A percentile compares a stretch with the other conserved stretches of the same genome.
These are phyloP conservation scores for Rhagoletis pomonella DNA, from an alignment of 1,140 invertebrate species.

Conservation along the genomic window DNA sequence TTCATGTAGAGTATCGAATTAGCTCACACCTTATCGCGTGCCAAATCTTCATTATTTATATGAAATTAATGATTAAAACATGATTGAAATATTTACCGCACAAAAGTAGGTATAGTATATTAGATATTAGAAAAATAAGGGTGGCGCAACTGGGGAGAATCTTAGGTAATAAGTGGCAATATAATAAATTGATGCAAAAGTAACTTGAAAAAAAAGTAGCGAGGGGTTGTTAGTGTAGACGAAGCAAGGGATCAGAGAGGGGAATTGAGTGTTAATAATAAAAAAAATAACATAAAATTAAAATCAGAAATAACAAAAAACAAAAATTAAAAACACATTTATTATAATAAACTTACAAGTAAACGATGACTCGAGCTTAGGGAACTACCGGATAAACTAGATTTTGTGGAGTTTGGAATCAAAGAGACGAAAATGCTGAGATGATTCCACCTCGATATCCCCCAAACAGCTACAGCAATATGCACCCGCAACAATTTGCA, in stretches of 20 bases:
- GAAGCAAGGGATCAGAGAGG: background rate
- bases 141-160: background rate
- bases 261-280: background rate
- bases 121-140: background rate
- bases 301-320: background rate
- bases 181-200: slow-evolving; percentile 27
- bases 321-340: background rate
- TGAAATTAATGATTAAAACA: slow-evolving; percentile 71
- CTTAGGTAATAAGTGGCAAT: slow-evolving; percentile 1
- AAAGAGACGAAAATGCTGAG: too few relatives aligned
- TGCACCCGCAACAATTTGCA: too few relatives aligned
- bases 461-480: too few relatives aligned
- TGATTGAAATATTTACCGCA: slow-evolving; percentile 69
- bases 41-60: slow-evolving; percentile 67
- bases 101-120: background rate
- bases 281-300: background rate
- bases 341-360: background rate
- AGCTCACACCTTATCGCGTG: slow-evolving; percentile 68
- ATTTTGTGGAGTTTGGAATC: too few relatives aligned
- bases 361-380: too few relatives aligned
- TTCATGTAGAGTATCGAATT: slow-evolving; percentile 3
- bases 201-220: background rate
- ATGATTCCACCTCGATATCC: too few relatives aligned
- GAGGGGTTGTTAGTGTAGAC: background rate
- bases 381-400: too few relatives aligned